Conservation (phyloP, 1,140 invertebrate species). For the Apis florea region DNA sequence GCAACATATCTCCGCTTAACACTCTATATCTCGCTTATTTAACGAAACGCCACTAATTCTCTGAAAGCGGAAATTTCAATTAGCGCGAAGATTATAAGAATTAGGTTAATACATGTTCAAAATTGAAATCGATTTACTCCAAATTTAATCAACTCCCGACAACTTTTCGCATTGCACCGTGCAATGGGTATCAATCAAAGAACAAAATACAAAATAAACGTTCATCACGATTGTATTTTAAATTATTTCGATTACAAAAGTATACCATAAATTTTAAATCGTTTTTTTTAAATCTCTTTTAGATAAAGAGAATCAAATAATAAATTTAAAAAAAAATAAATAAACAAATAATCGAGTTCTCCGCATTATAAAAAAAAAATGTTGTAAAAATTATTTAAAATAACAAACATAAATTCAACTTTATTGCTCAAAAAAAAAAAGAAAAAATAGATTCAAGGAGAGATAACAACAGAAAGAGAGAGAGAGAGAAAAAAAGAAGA, state of each 20-base stretch:
- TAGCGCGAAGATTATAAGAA: conserved; percentile 44
- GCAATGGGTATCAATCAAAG: conserved; percentile 10
- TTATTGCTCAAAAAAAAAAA: not conserved
- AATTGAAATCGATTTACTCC: conserved; percentile 43
- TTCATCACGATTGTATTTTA: too few species aligned
- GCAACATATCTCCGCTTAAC: not conserved
- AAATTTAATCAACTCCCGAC: conserved; percentile 39
- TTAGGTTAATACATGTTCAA: conserved; percentile 46
- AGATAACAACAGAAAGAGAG: too few species aligned
- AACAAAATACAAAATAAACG: not conserved
- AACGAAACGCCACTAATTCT: not conserved
- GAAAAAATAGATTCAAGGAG: too few species aligned
- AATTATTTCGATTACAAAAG: not conserved
- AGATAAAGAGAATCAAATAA: too few species aligned
- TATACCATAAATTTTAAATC: too few species aligned
- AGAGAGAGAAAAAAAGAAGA: not conserved
- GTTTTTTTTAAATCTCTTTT: too few species aligned
- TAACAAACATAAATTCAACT: not conserved
- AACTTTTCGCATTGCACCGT: not conserved
- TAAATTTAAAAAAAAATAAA: too few species aligned
- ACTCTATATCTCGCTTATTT: conserved; percentile 5
- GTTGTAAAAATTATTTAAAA: too few species aligned
- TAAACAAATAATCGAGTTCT: too few species aligned
- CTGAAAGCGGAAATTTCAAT: conserved; percentile 41
- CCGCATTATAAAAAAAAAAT: not conserved